Conservation (phyloP, 2,888 invertebrate genomes). For the Pristionchus fissidentatus region DNA sequence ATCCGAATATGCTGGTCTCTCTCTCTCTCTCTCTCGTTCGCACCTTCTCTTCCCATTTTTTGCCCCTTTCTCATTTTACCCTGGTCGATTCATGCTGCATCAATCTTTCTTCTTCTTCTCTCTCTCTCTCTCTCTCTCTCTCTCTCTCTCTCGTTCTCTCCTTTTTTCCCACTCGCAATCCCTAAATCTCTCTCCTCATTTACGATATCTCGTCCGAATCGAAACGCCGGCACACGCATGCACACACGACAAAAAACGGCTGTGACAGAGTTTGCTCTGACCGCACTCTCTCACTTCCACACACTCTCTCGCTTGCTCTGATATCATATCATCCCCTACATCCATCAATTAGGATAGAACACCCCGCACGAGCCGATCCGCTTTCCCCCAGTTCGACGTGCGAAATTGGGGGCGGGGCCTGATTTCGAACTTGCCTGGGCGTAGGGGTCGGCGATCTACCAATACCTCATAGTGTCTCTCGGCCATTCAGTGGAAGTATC, state of each 20-base stretch:
- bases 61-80: too few relatives aligned
- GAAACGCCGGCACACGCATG: too few relatives aligned
- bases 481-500: too few relatives aligned
- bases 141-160: background rate
- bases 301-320: background rate
- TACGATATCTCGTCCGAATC: slow-evolving; percentile 4
- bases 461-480: too few relatives aligned
- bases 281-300: background rate
- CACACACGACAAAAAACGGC: slow-evolving; percentile 23
- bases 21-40: too few relatives aligned
- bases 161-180: background rate
- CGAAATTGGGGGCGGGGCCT: slow-evolving; percentile 2
- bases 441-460: too few relatives aligned
- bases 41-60: too few relatives aligned
- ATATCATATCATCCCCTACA: background rate
- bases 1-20: too few relatives aligned
- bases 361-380: slow-evolving; percentile 8
- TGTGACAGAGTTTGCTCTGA: slow-evolving; percentile 16
- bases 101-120: too few relatives aligned
- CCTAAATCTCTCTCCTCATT: background rate
- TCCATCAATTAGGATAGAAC: background rate
- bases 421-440: too few relatives aligned
- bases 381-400: background rate
- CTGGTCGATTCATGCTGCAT: too few relatives aligned
- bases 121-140: background rate